Percentiles rank a stretch among this genome's conserved stretches.
Conservation (phyloP, 2,797 vertebrate genomes). For the Vultur gryphus region DNA sequence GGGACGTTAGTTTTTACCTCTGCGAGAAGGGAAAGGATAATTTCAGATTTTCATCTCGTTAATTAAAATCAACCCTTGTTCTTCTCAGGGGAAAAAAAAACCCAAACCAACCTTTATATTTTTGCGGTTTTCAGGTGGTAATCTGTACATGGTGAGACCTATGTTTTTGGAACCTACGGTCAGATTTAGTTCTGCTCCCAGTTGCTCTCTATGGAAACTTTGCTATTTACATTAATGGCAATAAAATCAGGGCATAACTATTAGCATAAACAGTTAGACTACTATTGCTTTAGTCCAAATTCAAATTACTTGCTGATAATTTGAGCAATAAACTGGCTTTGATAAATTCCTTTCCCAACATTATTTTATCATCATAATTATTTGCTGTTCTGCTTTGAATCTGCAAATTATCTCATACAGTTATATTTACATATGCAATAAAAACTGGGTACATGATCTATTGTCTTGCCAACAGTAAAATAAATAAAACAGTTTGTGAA, state of each 20-base stretch:
- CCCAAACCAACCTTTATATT: not conserved
- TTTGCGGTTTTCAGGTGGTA: not conserved
- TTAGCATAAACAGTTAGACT: not conserved
- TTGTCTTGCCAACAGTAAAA: slow-evolving; percentile 3
- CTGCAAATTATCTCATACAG: slow-evolving; percentile 9
- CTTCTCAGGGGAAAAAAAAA: not conserved
- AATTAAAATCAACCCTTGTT: not conserved
- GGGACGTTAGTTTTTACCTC: not conserved
- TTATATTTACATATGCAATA: slow-evolving; percentile 48
- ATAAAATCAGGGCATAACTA: not conserved
- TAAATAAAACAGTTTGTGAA: not conserved
- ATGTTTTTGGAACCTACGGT: not conserved
- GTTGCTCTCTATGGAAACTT: not conserved
- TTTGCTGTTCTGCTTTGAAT: slow-evolving; percentile 5
- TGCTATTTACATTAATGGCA: not conserved
- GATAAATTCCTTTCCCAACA: slow-evolving; percentile 14
- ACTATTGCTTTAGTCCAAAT: not conserved
- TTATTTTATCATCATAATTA: slow-evolving; percentile 47
- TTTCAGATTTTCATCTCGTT: not conserved
- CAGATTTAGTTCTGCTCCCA: not conserved
- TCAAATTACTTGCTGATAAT: slow-evolving; percentile 1
- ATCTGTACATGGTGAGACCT: not conserved
- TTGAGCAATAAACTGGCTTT: not conserved
- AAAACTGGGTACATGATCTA: slow-evolving; percentile 22
- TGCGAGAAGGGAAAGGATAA: not conserved